Conservation (phyloP, 2,113 vertebrate genomes). For the Porphyrio hochstetteri region DNA sequence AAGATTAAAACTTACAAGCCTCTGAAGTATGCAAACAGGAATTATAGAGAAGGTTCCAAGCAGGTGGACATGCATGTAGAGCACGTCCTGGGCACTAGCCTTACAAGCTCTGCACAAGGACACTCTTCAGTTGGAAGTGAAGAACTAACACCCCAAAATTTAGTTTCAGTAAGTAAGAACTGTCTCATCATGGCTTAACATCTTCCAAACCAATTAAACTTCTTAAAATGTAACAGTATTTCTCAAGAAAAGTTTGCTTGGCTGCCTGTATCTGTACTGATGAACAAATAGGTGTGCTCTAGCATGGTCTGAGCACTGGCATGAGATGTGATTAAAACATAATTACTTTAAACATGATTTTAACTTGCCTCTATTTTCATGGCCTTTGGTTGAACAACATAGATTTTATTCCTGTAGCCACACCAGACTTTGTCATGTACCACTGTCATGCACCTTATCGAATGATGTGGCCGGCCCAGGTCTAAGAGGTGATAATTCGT, state of each 20-base stretch:
- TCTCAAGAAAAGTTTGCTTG: not conserved
- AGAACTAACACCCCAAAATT: not conserved
- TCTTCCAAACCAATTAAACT: not conserved
- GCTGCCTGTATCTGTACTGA: not conserved
- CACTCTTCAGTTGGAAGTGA: not conserved
- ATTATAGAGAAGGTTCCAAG: not conserved
- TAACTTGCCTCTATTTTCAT: conserved; percentile 95
- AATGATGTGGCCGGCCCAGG: conserved; percentile 90
- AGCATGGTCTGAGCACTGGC: not conserved
- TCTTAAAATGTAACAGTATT: not conserved
- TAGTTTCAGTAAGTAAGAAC: not conserved
- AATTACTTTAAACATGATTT: not conserved
- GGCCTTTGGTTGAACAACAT: conserved; percentile 95
- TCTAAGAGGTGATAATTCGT: conserved; percentile 96
- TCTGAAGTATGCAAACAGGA: not conserved
- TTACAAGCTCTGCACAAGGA: not conserved
- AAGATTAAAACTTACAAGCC: not conserved
- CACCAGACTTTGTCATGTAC: conserved; percentile 99
- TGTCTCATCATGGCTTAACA: not conserved
- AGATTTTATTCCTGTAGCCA: conserved; percentile 96
- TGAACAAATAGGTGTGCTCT: not conserved
- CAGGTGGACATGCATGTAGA: not conserved
- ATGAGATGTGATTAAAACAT: not conserved
- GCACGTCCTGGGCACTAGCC: not conserved
- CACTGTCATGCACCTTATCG: conserved; percentile 96